Evolutionary conservation across 2,797 vertebrate species (phyloP).

Genomic region (Clarias platycephalus): DNA sequence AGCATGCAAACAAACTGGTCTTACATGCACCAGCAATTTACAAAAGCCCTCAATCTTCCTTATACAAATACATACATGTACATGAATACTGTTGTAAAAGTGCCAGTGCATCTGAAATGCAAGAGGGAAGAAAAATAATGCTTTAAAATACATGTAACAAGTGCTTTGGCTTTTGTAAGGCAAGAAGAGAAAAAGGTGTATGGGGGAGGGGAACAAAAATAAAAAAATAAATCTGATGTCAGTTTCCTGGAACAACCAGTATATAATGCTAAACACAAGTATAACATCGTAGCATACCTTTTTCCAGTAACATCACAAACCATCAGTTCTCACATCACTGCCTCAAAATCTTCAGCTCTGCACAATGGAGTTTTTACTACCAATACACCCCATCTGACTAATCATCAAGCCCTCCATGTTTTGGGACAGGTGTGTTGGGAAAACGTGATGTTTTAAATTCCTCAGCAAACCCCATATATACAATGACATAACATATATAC

Average conservation of each 20-base stretch:
- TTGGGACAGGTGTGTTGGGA: neutral
- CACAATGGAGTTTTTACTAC: neutral
- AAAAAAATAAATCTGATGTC: neutral
- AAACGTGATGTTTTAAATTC: neutral
- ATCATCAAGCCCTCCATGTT: neutral
- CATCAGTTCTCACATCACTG: neutral
- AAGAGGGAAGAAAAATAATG: conserved; percentile 5
- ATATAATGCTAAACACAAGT: neutral
- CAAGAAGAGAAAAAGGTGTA: conserved; percentile 23
- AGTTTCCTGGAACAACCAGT: neutral
- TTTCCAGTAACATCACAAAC: conserved; percentile 11
- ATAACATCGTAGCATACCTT: conserved; percentile 9
- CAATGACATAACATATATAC: neutral
- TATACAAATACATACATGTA: conserved; percentile 51
- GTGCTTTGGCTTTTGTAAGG: conserved; percentile 44
- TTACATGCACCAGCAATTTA: conserved; percentile 32
- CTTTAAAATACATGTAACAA: conserved; percentile 48
- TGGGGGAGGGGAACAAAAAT: neutral
- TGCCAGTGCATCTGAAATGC: conserved; percentile 71
- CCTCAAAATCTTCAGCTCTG: neutral
- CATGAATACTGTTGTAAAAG: conserved; percentile 67
- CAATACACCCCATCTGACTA: neutral
- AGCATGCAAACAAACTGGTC: conserved; percentile 15
- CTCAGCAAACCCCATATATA: neutral
- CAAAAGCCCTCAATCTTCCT: conserved; percentile 44